Evolutionary conservation across 1,140 invertebrate genomes (phyloP).

Genomic region (Delia radicum): DNA sequence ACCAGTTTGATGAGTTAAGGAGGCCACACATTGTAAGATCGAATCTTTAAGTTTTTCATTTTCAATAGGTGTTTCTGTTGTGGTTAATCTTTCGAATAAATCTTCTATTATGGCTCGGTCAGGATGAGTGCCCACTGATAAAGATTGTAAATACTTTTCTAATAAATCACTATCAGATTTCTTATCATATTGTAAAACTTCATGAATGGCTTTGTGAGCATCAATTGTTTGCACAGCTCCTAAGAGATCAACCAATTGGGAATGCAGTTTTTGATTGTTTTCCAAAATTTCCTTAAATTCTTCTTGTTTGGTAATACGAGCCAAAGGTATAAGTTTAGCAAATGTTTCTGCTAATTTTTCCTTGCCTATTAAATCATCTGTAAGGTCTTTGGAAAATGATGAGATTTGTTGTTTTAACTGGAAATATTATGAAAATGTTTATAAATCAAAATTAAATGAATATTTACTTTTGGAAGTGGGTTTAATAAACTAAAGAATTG

Average conservation of each 20-base stretch:
- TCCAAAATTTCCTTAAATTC: constrained; percentile 66
- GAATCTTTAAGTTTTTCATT: constrained; percentile 66
- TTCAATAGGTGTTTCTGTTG: constrained; percentile 56
- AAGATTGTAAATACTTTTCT: constrained; percentile 73
- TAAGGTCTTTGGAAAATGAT: constrained; percentile 20
- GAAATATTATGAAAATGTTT: neutral
- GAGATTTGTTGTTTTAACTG: constrained; percentile 15
- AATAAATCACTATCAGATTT: constrained; percentile 58
- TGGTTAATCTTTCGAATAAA: constrained; percentile 50
- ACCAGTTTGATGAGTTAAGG: constrained; percentile 60
- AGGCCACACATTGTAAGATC: constrained; percentile 64
- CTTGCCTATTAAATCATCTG: constrained; percentile 60
- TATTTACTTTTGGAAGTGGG: no score
- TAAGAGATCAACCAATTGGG: constrained; percentile 69
- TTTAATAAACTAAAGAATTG: no score
- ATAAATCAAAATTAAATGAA: no score
- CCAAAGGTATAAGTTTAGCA: constrained; percentile 63
- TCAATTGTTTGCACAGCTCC: constrained; percentile 68
- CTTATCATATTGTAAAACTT: constrained; percentile 63
- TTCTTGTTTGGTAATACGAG: constrained; percentile 61
- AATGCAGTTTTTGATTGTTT: constrained; percentile 57
- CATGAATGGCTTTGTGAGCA: constrained; percentile 69
- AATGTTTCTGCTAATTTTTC: constrained; percentile 66
- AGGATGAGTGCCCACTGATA: constrained; percentile 67
- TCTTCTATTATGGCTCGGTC: constrained; percentile 63